A percentile compares a stretch with the other conserved stretches of the same genome.
These are phyloP conservation scores for Rambutsinella grinnellia DNA, from an alignment of 2,888 invertebrate species.

Conservation along the genomic window DNA sequence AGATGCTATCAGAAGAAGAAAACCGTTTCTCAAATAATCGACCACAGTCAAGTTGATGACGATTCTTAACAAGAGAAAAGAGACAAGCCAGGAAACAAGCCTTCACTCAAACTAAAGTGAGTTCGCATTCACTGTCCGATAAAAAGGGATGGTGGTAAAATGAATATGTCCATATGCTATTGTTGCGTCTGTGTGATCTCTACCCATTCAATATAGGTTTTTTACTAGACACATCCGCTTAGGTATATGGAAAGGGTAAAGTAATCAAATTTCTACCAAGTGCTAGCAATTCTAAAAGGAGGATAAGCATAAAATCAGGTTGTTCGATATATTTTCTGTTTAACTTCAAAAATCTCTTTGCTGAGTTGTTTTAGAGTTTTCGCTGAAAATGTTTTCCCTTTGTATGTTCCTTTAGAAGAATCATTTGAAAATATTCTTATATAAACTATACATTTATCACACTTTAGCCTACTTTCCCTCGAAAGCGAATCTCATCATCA, in stretches of 20 bases:
- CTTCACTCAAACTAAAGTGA: conserved; percentile 44
- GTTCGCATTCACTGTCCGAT: conserved; percentile 16
- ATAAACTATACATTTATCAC: too few relatives aligned
- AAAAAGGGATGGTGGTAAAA: too few relatives aligned
- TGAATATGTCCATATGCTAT: too few relatives aligned
- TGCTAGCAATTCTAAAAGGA: background rate
- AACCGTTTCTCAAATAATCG: conserved; percentile 27
- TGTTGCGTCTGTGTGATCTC: too few relatives aligned
- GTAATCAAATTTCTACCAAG: background rate
- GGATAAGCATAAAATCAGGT: background rate
- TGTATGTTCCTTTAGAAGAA: too few relatives aligned
- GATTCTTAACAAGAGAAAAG: conserved; percentile 39
- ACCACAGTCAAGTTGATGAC: conserved; percentile 23
- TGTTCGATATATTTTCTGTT: background rate
- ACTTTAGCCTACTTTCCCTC: background rate
- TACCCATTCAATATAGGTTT: too few relatives aligned
- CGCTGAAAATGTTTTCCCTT: too few relatives aligned
- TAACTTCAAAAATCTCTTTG: background rate
- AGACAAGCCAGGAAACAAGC: conserved; percentile 48
- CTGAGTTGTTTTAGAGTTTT: too few relatives aligned
- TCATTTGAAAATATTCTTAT: too few relatives aligned
- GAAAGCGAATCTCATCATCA: background rate
- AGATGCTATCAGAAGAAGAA: background rate
- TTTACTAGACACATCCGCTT: too few relatives aligned
- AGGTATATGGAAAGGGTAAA: too few relatives aligned